Conservation (phyloP, 1,140 invertebrate genomes). For the Linepithema humile region DNA sequence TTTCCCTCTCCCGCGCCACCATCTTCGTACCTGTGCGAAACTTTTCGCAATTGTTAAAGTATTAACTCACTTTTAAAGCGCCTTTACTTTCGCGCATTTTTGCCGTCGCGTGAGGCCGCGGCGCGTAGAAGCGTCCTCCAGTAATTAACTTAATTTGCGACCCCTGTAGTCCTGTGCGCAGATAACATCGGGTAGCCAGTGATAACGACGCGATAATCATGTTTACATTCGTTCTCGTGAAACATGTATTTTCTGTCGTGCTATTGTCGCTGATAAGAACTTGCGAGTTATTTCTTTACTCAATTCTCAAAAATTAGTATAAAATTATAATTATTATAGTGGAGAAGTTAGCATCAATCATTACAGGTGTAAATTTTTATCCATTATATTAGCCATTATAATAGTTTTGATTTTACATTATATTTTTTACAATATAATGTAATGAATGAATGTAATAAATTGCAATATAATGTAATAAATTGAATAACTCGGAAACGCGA, state of each 20-base stretch:
- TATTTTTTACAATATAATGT: no score
- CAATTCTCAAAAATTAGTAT: no score
- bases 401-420: no score
- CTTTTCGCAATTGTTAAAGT: conserved; percentile 61
- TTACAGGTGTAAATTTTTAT: no score
- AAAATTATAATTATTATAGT: no score
- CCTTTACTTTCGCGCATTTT: conserved; percentile 38
- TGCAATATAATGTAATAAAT: no score
- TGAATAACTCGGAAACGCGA: no score
- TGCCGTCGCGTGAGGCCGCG: not conserved
- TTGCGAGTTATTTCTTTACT: no score
- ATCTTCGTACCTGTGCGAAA: not conserved
- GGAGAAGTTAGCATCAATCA: no score
- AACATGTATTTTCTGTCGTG: not conserved
- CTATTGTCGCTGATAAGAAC: not conserved
- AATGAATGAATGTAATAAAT: no score
- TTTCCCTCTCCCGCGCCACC: not conserved
- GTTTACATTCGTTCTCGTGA: not conserved
- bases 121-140: conserved; percentile 9
- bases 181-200: conserved; percentile 2
- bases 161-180: not conserved
- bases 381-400: no score
- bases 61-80: conserved; percentile 69
- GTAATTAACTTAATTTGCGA: conserved; percentile 46
- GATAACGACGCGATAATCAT: conserved; percentile 16